These are phyloP conservation scores for Drosophila kanekoi DNA, from an alignment of 2,888 invertebrate species.

Conservation along the genomic window DNA sequence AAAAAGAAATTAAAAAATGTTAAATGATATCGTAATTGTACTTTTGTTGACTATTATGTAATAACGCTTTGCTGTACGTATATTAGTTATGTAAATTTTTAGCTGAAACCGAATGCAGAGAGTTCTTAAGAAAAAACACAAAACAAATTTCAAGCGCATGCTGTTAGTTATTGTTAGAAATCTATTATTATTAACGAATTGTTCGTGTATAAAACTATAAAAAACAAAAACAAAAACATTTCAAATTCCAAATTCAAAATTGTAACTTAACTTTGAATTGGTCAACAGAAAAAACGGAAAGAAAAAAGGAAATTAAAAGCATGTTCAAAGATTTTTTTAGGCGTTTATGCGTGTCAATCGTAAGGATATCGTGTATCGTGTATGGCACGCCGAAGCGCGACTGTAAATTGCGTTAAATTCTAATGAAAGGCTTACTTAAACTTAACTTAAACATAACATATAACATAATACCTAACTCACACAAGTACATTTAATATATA, in stretches of 20 bases:
- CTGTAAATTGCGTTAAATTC: slow-evolving; percentile 70
- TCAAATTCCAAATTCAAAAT: slow-evolving; percentile 54
- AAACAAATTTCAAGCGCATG: slow-evolving; percentile 50
- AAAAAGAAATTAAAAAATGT: too few species aligned
- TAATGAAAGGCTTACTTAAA: slow-evolving; percentile 57
- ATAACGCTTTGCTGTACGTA: slow-evolving; percentile 79
- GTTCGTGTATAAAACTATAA: slow-evolving; percentile 51
- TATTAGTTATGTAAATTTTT: slow-evolving; percentile 76
- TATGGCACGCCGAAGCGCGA: slow-evolving; percentile 39
- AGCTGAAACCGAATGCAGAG: slow-evolving; percentile 45
- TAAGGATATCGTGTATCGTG: slow-evolving; percentile 11
- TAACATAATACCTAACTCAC: slow-evolving; percentile 32
- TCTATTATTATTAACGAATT: slow-evolving; percentile 58
- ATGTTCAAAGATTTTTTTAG: slow-evolving; percentile 34
- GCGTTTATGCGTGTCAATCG: slow-evolving; percentile 48
- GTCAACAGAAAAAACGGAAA: slow-evolving; percentile 16
- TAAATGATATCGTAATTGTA: slow-evolving; percentile 69
- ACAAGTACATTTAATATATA: slow-evolving; percentile 27
- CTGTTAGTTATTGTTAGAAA: slow-evolving; percentile 79
- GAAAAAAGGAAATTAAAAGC: slow-evolving; percentile 5
- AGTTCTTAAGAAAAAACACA: slow-evolving; percentile 26
- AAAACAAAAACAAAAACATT: slow-evolving; percentile 13
- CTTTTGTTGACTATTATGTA: slow-evolving; percentile 82
- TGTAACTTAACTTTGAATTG: slow-evolving; percentile 45
- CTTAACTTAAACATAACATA: slow-evolving; percentile 62